Evolutionary conservation across 1,140 invertebrate species (phyloP).

Genomic region (Hylaeus anthracinus): DNA sequence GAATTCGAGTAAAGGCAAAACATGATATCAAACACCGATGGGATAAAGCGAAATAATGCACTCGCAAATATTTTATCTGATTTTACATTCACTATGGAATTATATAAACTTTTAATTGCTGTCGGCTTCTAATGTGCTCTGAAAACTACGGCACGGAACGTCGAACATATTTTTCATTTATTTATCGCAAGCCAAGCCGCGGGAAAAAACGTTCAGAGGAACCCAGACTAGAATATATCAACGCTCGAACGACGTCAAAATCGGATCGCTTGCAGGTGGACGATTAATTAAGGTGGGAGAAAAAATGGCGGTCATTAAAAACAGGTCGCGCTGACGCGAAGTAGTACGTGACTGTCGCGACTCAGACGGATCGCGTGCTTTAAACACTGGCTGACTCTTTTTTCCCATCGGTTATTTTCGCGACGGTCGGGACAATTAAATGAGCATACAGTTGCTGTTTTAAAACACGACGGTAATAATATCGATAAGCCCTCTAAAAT

Average conservation of each 20-base stretch:
- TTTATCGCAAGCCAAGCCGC: not conserved
- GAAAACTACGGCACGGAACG: not conserved
- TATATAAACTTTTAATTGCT: not conserved
- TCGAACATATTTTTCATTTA: not conserved
- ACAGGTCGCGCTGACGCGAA: slow-evolving; percentile 1
- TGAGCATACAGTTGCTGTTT: no score
- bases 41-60: no score
- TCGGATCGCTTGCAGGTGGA: not conserved
- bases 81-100: not conserved
- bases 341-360: slow-evolving; percentile 29
- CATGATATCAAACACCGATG: no score
- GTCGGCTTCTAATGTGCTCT: not conserved
- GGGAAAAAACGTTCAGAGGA: not conserved
- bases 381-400: not conserved
- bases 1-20: no score
- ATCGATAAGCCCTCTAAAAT: not conserved
- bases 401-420: not conserved
- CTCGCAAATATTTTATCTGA: no score
- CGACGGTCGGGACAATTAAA: not conserved
- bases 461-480: slow-evolving; percentile 1
- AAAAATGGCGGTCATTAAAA: slow-evolving; percentile 35
- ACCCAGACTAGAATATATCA: not conserved
- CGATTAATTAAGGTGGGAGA: slow-evolving; percentile 30
- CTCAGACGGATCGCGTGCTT: slow-evolving; percentile 15
- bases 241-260: slow-evolving; percentile 16